These are phyloP conservation scores for Microcebus lehilahytsara DNA, from an alignment of 2,113 vertebrate species.

Conservation along the genomic window DNA sequence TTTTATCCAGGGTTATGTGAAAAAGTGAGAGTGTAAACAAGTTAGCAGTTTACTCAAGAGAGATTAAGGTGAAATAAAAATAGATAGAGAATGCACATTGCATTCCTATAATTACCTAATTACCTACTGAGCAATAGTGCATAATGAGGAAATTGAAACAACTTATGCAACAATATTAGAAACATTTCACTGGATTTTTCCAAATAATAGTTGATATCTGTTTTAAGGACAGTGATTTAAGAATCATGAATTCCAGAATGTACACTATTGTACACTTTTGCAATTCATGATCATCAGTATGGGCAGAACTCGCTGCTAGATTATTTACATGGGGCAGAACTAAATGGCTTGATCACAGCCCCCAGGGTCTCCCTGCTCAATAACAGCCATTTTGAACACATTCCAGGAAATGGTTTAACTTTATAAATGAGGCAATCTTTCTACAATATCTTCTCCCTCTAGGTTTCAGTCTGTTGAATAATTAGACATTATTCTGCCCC, in stretches of 20 bases:
- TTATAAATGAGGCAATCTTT: conserved; percentile 80
- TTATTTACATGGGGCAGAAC: conserved; percentile 65
- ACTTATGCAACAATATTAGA: neutral
- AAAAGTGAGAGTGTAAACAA: neutral
- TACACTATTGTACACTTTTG: conserved; percentile 21
- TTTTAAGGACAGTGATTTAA: conserved; percentile 39
- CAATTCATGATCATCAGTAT: conserved; percentile 64
- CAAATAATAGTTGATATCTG: neutral
- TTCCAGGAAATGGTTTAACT: conserved; percentile 79
- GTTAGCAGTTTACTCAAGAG: neutral
- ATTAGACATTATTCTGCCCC: conserved; percentile 63
- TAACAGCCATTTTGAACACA: conserved; percentile 69
- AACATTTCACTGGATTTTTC: neutral
- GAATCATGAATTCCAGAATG: conserved; percentile 55
- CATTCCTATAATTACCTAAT: neutral
- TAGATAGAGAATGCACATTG: neutral
- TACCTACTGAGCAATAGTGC: neutral
- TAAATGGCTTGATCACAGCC: conserved; percentile 65
- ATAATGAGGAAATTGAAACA: neutral
- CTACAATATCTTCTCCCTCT: conserved; percentile 77
- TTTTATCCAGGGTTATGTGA: neutral
- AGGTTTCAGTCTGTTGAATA: conserved; percentile 73
- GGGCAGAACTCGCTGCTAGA: conserved; percentile 70
- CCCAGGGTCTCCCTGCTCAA: conserved; percentile 70
- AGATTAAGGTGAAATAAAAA: neutral